Evolutionary conservation across 2,797 vertebrate species (phyloP).

Genomic region (Lateolabrax maculatus): DNA sequence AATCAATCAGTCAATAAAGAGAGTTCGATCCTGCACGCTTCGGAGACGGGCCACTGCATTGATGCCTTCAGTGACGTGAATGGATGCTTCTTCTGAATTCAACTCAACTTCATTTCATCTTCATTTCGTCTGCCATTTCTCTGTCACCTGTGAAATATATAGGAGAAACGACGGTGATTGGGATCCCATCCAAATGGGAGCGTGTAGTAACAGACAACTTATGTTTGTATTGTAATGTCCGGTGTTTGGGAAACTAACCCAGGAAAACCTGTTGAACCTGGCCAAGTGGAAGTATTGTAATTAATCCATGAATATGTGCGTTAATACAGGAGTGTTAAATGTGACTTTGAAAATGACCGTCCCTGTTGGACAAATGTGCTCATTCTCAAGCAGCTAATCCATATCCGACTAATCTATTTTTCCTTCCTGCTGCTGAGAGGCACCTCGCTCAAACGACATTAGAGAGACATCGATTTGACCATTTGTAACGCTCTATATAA

Average conservation of each 20-base stretch:
- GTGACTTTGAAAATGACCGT: slow-evolving; percentile 52
- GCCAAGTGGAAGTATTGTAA: neutral
- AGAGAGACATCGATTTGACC: slow-evolving; percentile 61
- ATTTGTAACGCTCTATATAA: slow-evolving; percentile 76
- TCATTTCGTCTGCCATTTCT: neutral
- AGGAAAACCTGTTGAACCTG: neutral
- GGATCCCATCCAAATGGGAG: neutral
- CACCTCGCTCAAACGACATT: slow-evolving; percentile 43
- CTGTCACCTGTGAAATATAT: neutral
- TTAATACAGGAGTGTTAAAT: neutral
- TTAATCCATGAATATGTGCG: slow-evolving; percentile 15
- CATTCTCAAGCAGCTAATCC: slow-evolving; percentile 52
- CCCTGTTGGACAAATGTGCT: slow-evolving; percentile 47
- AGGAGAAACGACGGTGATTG: neutral
- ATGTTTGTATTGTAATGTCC: neutral
- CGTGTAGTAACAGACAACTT: neutral
- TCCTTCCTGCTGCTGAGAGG: slow-evolving; percentile 24
- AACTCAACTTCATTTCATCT: neutral
- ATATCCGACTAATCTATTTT: slow-evolving; percentile 56
- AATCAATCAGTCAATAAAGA: slow-evolving; percentile 4
- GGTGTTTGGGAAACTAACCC: neutral
- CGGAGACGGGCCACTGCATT: neutral
- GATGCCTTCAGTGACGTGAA: neutral
- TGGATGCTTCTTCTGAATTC: slow-evolving; percentile 13
- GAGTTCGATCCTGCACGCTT: neutral